These are phyloP conservation scores for Microctenopoma stevenorrisi DNA, from an alignment of 2,797 vertebrate genomes.

Conservation along the genomic window DNA sequence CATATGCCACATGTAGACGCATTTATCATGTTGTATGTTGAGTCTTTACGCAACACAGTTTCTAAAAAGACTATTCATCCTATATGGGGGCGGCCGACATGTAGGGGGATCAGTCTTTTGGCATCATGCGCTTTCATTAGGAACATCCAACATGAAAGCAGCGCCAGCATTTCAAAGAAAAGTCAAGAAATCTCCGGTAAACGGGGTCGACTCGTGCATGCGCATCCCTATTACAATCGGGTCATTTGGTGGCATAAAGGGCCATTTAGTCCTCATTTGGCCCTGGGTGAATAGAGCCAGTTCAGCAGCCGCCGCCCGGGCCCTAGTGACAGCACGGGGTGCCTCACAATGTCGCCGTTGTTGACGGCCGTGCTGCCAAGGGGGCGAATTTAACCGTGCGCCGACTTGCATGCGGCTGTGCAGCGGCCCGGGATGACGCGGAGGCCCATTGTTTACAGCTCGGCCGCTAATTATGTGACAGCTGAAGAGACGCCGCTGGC, in stretches of 20 bases:
- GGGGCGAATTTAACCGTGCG: conserved; percentile 83
- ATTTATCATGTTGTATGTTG: conserved; percentile 27
- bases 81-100: not conserved
- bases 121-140: conserved; percentile 49
- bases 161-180: conserved; percentile 52
- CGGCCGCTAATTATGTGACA: conserved; percentile 92
- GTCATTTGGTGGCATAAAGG: conserved; percentile 78
- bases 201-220: conserved; percentile 59
- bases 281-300: conserved; percentile 80
- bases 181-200: conserved; percentile 65
- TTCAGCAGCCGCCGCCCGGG: conserved; percentile 88
- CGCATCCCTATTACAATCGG: conserved; percentile 73
- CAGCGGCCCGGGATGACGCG: conserved; percentile 82
- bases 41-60: conserved; percentile 22
- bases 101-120: conserved; percentile 9
- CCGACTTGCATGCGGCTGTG: conserved; percentile 89
- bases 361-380: conserved; percentile 85
- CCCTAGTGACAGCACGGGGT: conserved; percentile 85
- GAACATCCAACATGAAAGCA: conserved; percentile 58
- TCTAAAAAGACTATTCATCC: conserved; percentile 26
- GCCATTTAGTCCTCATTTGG: conserved; percentile 81
- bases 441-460: conserved; percentile 90
- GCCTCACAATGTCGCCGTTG: conserved; percentile 92
- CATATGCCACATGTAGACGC: not conserved
- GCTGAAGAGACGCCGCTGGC: conserved; percentile 81